A percentile compares a stretch with the other conserved stretches of the same genome.
These are phyloP conservation scores for Stomatorhinus ivindoensis DNA, from an alignment of 2,113 vertebrate genomes.

Conservation along the genomic window DNA sequence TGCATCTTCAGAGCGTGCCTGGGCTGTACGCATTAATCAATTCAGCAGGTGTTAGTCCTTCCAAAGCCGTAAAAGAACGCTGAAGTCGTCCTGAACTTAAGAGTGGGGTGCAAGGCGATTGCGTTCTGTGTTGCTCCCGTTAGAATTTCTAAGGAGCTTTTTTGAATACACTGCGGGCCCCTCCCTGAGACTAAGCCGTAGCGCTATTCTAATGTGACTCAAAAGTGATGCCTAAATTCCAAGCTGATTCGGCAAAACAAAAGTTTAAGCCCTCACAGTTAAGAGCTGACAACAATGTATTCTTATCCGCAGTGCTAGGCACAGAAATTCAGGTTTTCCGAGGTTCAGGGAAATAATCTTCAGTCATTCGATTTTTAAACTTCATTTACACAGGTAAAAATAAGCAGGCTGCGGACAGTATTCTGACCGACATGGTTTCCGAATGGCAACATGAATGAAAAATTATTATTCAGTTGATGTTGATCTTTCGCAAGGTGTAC, in stretches of 20 bases:
- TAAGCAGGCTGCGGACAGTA: neutral
- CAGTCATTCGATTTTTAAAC: neutral
- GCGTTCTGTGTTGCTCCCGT: neutral
- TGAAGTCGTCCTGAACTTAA: neutral
- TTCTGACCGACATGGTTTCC: neutral
- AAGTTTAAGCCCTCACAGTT: neutral
- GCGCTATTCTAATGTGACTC: neutral
- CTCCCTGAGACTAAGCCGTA: neutral
- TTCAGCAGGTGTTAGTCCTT: neutral
- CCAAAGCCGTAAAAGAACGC: neutral
- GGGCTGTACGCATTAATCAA: neutral
- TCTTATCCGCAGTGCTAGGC: neutral
- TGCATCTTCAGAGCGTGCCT: neutral
- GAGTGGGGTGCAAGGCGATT: neutral
- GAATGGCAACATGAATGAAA: neutral
- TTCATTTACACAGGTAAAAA: neutral
- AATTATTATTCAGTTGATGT: neutral
- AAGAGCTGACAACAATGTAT: conserved; percentile 3
- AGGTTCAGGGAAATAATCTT: neutral
- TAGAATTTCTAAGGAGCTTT: neutral
- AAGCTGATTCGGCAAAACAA: conserved; percentile 7
- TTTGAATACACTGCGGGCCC: neutral
- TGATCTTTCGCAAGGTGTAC: neutral
- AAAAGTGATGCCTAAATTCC: conserved; percentile 3
- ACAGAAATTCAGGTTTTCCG: neutral